A percentile compares a stretch with the other conserved stretches of the same genome.
Conservation (phyloP, 2,888 invertebrate genomes). For the Buathra laborator region DNA sequence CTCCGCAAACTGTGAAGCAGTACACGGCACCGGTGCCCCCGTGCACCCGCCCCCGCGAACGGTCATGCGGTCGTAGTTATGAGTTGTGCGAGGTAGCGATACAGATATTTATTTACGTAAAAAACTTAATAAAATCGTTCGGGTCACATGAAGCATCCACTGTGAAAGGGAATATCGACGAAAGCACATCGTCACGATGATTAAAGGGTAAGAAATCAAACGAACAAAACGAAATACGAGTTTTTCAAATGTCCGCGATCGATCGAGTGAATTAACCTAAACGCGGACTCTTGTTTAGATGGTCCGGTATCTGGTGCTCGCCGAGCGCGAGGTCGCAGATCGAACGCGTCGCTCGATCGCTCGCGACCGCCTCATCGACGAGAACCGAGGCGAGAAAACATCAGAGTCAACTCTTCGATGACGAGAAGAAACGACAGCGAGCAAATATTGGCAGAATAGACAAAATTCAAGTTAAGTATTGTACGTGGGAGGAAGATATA, state of each 20-base stretch:
- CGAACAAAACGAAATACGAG: not conserved
- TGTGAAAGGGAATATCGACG: not conserved
- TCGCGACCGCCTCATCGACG: conserved; percentile 63
- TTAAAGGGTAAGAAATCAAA: conserved; percentile 21
- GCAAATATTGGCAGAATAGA: conserved; percentile 93
- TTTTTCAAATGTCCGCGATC: not conserved
- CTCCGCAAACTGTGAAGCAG: too few relatives aligned
- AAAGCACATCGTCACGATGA: not conserved
- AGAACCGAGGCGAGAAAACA: conserved; percentile 86
- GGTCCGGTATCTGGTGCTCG: conserved; percentile 27
- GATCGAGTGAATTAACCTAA: conserved; percentile 21
- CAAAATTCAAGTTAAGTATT: conserved; percentile 94
- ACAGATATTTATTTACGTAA: too few relatives aligned
- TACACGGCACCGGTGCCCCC: too few relatives aligned
- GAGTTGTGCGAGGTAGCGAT: too few relatives aligned
- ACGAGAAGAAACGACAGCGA: conserved; percentile 91
- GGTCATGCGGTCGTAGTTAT: too few relatives aligned
- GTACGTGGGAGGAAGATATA: conserved; percentile 88
- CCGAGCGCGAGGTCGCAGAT: conserved; percentile 37
- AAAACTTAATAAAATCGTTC: not conserved
- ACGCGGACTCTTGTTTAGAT: not conserved
- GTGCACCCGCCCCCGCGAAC: too few relatives aligned
- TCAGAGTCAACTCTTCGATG: conserved; percentile 90
- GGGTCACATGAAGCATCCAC: not conserved
- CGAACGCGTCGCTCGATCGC: conserved; percentile 26